These are phyloP conservation scores for Champsocephalus gunnari DNA, from an alignment of 2,797 vertebrate genomes.

Conservation along the genomic window DNA sequence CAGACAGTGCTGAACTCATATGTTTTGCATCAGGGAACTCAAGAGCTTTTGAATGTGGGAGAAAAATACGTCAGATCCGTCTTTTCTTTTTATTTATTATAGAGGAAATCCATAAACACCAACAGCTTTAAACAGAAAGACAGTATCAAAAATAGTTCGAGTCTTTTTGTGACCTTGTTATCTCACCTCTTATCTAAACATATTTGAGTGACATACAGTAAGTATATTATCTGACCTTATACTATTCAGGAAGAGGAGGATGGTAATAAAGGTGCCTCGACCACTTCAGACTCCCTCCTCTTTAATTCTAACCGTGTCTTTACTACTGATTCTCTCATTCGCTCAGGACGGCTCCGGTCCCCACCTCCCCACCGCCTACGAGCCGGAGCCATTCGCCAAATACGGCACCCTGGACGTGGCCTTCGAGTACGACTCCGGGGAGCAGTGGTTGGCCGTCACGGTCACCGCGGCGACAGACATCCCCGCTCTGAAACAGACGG, in stretches of 20 bases:
- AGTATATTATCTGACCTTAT: not conserved
- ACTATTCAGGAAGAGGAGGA: not conserved
- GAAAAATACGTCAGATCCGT: too few relatives aligned
- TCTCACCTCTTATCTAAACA: too few relatives aligned
- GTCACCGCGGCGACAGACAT: conserved; percentile 98
- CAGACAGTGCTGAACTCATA: not conserved
- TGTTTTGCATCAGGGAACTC: not conserved
- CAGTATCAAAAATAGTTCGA: too few relatives aligned
- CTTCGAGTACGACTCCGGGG: conserved; percentile 96
- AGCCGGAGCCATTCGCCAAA: conserved; percentile 94
- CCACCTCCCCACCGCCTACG: conserved; percentile 91
- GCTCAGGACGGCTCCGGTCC: conserved; percentile 87
- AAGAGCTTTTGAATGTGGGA: too few relatives aligned
- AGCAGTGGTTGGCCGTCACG: conserved; percentile 95
- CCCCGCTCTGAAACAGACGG: conserved; percentile 92
- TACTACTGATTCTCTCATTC: not conserved
- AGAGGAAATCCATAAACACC: too few relatives aligned
- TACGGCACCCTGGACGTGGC: conserved; percentile 97
- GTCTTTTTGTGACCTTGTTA: too few relatives aligned
- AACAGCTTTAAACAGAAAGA: too few relatives aligned
- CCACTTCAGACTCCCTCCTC: not conserved
- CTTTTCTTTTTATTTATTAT: too few relatives aligned
- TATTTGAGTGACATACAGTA: too few relatives aligned
- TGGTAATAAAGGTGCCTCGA: not conserved
- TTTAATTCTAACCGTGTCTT: not conserved